Evolutionary conservation across 2,888 invertebrate species (phyloP), one percentile per base, ranked within the genome.

Genomic region (Taphrorychus bicolor): DNA sequence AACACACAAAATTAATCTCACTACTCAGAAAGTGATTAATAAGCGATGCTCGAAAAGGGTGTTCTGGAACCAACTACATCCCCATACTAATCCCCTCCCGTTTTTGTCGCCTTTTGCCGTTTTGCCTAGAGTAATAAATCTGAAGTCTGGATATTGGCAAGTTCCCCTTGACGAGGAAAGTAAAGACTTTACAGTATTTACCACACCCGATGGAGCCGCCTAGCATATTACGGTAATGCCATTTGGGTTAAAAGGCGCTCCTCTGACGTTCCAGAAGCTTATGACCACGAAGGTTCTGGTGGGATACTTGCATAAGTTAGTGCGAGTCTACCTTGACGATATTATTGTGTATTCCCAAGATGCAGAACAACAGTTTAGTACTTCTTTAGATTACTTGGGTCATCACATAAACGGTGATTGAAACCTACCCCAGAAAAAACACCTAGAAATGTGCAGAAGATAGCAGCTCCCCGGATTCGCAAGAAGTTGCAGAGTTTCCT

Each of bases 91-190:
- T 59, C 59, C 9, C 56, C 66, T 0, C 48, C 60, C 1, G 60
- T 66, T 11, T 2, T 60, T 2, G 56, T 66, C 1, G 42, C 60
- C 68, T 1, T 14, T 19, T 0, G 51, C 70, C 9, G 18, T 17
- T 7, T n/a, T 71, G 0, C 67, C 67, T 22, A 56, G 59, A 0
- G 5, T 51, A 0, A n/a, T 72, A 1, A 66, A 72, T 7, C 40
- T 72, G 0, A 53, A 51, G 18, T 24, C 22, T 7, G 71, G 69
- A 9, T 71, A 72, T 40, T 72, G 72, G 69, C 65, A 72, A 53
- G 53, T 72, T 5, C 61, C 70, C 0, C 19, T 71, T 14, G 21
- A 48, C 2, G 16, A 51, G 23, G 2, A 5, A 0, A 58, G 54
- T 0, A 69, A 58, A 32, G 18, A 52, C 7, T 63, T 21, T 7